These are phyloP conservation scores for Balearica regulorum DNA, from an alignment of 2,797 vertebrate genomes.

Conservation along the genomic window DNA sequence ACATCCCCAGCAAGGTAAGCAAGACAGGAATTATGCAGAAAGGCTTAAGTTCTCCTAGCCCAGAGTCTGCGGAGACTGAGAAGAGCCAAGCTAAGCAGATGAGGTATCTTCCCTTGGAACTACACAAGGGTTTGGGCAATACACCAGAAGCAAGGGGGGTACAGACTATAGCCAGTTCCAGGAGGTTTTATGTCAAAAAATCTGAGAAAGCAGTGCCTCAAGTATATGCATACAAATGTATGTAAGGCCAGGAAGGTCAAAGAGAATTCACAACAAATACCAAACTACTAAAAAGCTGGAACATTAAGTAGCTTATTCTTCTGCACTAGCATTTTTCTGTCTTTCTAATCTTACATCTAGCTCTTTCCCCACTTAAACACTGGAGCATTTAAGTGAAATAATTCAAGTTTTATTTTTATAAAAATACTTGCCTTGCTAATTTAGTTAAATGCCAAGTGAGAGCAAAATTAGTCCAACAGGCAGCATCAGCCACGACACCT, in stretches of 20 bases:
- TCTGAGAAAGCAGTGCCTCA: neutral
- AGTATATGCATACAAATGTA: fast-evolving
- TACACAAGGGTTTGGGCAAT: neutral
- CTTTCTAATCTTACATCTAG: neutral
- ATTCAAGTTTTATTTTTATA: neutral
- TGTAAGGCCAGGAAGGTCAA: neutral
- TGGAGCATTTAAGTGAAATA: neutral
- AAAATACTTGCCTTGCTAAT: neutral
- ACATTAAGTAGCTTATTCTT: neutral
- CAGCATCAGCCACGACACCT: neutral
- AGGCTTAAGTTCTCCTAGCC: neutral
- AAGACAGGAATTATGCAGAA: neutral
- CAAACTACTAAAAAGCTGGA: neutral
- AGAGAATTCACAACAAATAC: neutral
- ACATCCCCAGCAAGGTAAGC: neutral
- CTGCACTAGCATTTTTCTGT: neutral
- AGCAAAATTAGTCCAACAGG: neutral
- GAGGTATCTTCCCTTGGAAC: neutral
- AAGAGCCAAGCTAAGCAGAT: neutral
- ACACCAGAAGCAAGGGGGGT: fast-evolving
- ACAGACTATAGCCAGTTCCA: neutral
- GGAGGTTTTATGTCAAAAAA: neutral
- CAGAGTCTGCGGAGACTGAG: neutral
- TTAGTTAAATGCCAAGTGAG: neutral
- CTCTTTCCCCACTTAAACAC: neutral